Evolutionary conservation across 2,113 vertebrate genomes (phyloP).

Genomic region (Vireo altiloquus): DNA sequence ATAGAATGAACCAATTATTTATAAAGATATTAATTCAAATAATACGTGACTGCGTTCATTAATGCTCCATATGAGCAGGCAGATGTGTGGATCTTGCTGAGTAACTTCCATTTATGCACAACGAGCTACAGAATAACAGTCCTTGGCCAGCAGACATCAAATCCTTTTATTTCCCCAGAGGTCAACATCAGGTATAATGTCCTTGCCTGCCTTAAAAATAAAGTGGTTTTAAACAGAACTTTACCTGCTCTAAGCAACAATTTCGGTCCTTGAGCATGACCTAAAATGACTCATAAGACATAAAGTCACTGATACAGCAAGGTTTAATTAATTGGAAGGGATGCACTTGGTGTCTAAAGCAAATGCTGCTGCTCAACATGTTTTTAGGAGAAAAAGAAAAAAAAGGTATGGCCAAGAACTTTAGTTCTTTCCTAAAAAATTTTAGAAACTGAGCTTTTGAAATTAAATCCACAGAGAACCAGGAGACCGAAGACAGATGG

Average conservation of each 20-base stretch:
- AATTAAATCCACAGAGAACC: neutral
- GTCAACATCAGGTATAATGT: neutral
- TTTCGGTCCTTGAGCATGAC: neutral
- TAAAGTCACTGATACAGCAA: neutral
- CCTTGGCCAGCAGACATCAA: neutral
- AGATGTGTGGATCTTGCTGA: neutral
- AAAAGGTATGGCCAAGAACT: neutral
- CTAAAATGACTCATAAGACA: neutral
- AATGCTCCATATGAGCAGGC: neutral
- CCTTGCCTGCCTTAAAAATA: neutral
- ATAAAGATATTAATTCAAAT: conserved; percentile 46
- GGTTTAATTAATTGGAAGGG: neutral
- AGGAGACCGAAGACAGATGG: neutral
- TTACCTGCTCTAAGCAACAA: neutral
- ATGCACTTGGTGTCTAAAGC: neutral
- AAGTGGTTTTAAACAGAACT: neutral
- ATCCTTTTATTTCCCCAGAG: conserved; percentile 19
- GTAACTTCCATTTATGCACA: neutral
- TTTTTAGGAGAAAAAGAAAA: neutral
- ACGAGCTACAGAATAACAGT: neutral
- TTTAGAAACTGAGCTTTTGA: neutral
- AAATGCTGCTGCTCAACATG: neutral
- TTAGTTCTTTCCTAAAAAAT: neutral
- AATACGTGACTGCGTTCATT: neutral
- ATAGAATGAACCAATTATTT: conserved; percentile 33